Percentiles rank a stretch among this genome's conserved stretches.
Evolutionary conservation across 1,140 invertebrate genomes (phyloP).

Genomic region (Sycophaga agraensis): DNA sequence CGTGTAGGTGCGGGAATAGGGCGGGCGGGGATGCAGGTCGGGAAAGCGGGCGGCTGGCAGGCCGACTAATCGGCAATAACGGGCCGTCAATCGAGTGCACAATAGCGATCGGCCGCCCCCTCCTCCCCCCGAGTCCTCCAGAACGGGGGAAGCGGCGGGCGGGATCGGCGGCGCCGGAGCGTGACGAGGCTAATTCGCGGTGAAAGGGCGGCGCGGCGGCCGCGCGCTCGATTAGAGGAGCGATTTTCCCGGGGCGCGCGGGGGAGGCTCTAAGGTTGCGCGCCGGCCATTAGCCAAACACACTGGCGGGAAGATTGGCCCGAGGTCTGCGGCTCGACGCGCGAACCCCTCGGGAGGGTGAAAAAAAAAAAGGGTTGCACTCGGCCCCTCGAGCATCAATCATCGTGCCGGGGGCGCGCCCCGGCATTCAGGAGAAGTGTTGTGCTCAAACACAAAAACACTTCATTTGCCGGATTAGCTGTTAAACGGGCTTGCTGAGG

Average conservation of each 20-base stretch:
- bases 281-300: constrained; percentile 27
- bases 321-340: constrained; percentile 54
- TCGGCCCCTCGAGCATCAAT: constrained; percentile 55
- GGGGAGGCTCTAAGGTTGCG: constrained; percentile 25
- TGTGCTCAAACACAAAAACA: constrained; percentile 60
- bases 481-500: constrained; percentile 55
- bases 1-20: too few species aligned
- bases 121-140: too few species aligned
- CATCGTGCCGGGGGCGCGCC: constrained; percentile 51
- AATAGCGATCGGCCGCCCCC: too few species aligned
- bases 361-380: constrained; percentile 52
- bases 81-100: too few species aligned
- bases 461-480: constrained; percentile 60
- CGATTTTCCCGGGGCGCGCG: constrained; percentile 17
- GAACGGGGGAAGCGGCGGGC: too few species aligned
- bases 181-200: constrained; percentile 17
- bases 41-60: too few species aligned
- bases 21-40: too few species aligned
- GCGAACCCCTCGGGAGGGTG: constrained; percentile 42
- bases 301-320: constrained; percentile 46
- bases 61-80: neutral
- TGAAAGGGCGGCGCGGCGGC: neutral
- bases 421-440: constrained; percentile 56
- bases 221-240: constrained; percentile 26
- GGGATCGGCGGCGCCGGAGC: neutral